Evolutionary conservation across 2,888 invertebrate species (phyloP), one percentile per base, ranked within the genome.

Genomic region (Noctua comes): DNA sequence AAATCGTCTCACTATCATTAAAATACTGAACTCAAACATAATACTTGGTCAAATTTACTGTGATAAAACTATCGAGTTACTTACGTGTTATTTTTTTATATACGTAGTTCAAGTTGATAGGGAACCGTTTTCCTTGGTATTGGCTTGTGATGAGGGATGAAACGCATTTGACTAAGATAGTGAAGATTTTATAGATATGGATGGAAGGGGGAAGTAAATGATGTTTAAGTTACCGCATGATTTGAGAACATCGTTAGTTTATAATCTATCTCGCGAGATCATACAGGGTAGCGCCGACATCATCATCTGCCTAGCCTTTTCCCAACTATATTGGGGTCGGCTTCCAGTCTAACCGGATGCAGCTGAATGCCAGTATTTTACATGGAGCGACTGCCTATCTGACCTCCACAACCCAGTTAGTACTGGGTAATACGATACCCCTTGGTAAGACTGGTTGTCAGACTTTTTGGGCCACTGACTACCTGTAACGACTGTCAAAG

Each of bases 1-100:
- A 89, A 86, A 91, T 91, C 88, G 87, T 94, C 93, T 94, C 94
- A 94, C 94, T 95, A 94, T 90, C 88, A 92, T 91, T 91, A 93
- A 88, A 93, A 93, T 93, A 93, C 93, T 93, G 92, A 92, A 93
- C 85, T 91, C 88, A 90, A 89, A 89, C 90, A 89, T 91, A 91
- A 93, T 90, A 91, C 91, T 91, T 85, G 87, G 86, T 89, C 86
- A 88, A 88, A 86, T 85, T 72, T 86, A 88, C 68, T 87, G 82
- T 80, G 79, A 72, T 74, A 76, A 77, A 75, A 66, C 71, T 86
- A 86, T 78, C 18, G 66, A 69, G 76, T 86, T 74, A 79, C 10
- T 86, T 74, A 79, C 10, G 72, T 71, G 64, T 79, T 79, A 80
- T 51, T 46, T 51, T 74, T 54, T 36, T 36, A 21, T 31, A 24